A percentile compares a stretch with the other conserved stretches of the same genome.
These are phyloP conservation scores for Zapornia atra DNA, from an alignment of 2,113 vertebrate genomes.

Conservation along the genomic window DNA sequence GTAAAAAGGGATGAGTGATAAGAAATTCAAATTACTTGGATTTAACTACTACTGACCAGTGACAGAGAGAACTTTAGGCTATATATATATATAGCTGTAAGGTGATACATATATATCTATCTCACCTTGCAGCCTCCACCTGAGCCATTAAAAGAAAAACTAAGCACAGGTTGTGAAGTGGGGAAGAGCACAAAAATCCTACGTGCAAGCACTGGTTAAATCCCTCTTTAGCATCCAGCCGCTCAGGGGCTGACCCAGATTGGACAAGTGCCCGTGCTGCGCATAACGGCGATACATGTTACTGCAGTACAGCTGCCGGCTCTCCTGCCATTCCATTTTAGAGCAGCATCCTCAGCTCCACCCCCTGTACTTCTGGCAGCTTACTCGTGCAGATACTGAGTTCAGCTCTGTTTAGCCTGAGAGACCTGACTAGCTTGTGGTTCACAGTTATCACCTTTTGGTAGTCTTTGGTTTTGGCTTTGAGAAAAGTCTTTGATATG, in stretches of 20 bases:
- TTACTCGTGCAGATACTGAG: background rate
- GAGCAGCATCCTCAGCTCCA: background rate
- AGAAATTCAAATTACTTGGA: background rate
- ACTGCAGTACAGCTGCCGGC: background rate
- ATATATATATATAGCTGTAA: background rate
- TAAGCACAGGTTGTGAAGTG: background rate
- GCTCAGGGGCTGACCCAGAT: background rate
- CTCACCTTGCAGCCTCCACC: background rate
- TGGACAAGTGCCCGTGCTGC: background rate
- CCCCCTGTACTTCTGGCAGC: background rate
- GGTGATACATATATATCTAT: no score
- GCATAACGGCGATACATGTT: background rate
- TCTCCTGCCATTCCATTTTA: background rate
- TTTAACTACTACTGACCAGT: background rate
- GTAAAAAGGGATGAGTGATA: background rate
- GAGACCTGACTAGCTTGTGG: background rate
- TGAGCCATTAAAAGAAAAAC: background rate
- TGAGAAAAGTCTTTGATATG: background rate
- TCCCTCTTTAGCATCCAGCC: background rate
- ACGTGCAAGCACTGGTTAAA: background rate
- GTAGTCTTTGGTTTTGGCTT: background rate
- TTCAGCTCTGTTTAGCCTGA: background rate
- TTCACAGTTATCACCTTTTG: background rate
- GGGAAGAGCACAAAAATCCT: background rate
- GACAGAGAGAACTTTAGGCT: background rate